Conservation (phyloP, 2,797 vertebrate species). For the Neomorphus geoffroyi region DNA sequence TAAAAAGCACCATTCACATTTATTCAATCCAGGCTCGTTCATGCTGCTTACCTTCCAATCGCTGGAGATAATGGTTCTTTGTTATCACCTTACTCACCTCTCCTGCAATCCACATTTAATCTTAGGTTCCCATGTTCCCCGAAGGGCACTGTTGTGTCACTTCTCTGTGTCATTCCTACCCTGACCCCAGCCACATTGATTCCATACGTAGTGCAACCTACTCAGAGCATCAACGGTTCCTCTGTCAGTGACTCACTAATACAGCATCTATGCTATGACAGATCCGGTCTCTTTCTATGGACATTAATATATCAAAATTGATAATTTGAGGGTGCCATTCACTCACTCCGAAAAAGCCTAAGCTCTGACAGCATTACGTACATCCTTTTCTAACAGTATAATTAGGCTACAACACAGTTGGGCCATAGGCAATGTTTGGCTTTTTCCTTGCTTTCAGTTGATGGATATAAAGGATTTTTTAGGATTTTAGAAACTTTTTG, state of each 20-base stretch:
- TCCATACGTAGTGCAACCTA: background rate
- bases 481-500: background rate
- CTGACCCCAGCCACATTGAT: background rate
- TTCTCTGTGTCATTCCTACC: background rate
- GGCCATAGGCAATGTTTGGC: background rate
- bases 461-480: background rate
- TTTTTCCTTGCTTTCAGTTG: background rate
- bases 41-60: background rate
- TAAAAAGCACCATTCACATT: background rate
- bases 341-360: background rate
- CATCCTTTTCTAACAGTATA: background rate
- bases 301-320: background rate
- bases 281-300: background rate
- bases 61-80: background rate
- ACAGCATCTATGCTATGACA: background rate
- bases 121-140: background rate
- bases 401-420: background rate
- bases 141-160: background rate
- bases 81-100: background rate
- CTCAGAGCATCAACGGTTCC: background rate
- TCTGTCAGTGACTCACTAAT: background rate
- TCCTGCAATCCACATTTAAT: background rate
- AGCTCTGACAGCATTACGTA: background rate
- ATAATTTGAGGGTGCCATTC: background rate
- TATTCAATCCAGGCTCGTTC: background rate